phyloP scores from a whole-genome alignment of 64 coral and sea anemone genomes.

The Montipora sp. region DNA sequence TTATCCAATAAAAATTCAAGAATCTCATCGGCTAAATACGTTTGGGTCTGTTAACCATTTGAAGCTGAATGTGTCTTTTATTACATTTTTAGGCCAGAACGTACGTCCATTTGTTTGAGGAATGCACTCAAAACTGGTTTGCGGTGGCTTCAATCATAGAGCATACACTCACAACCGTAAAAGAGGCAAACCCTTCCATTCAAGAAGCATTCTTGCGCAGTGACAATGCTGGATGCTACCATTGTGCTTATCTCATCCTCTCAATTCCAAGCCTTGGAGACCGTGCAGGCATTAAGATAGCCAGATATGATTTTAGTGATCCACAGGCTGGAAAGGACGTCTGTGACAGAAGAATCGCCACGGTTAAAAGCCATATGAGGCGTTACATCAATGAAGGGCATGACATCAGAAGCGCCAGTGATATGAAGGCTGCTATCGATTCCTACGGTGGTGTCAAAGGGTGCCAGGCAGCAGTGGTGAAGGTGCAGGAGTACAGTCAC shows the following conservation, averaged over 20 bases:
- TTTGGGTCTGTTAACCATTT: neutral
- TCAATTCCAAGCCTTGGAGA: conserved; percentile 27
- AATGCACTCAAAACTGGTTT: conserved; percentile 69
- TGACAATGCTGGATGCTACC: conserved; percentile 59
- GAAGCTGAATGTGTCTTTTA: neutral
- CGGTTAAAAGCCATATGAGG: conserved; percentile 52
- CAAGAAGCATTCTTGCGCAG: conserved; percentile 29
- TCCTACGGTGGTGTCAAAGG: conserved; percentile 17
- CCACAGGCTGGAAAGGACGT: too few relatives aligned
- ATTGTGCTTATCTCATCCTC: conserved; percentile 30
- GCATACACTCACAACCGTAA: neutral
- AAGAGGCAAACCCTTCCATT: neutral
- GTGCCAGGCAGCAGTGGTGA: conserved; percentile 12
- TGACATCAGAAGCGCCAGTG: neutral
- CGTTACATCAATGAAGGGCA: conserved; percentile 11
- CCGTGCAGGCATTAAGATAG: conserved; percentile 28
- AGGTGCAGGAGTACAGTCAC: neutral
- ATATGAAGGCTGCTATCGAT: conserved; percentile 18
- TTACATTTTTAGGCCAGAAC: conserved; percentile 11
- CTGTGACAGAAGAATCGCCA: conserved; percentile 32
- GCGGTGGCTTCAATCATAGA: conserved; percentile 45
- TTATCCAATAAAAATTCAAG: too few relatives aligned
- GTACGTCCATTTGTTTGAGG: conserved; percentile 32
- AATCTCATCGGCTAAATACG: too few relatives aligned
- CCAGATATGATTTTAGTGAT: too few relatives aligned